Conservation (phyloP, 2,113 vertebrate species). For the Lampris incognitus region DNA sequence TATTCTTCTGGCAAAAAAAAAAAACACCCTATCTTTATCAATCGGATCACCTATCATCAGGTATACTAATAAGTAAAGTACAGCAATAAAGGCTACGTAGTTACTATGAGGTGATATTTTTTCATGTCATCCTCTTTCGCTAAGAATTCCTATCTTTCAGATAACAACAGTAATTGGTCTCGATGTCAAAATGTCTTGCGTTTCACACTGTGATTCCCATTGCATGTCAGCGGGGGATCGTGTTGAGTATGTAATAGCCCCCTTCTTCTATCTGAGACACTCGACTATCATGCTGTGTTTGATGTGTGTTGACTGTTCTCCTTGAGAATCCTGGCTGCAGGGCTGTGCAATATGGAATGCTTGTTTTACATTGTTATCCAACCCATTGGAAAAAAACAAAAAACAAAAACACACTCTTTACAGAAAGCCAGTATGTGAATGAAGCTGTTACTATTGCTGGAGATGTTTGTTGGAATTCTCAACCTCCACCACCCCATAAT, state of each 20-base stretch:
- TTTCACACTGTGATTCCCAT: constrained; percentile 5
- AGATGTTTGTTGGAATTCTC: constrained; percentile 45
- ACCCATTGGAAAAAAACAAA: neutral
- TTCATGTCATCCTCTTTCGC: neutral
- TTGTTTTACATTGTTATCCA: constrained; percentile 29
- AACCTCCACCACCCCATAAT: constrained; percentile 51
- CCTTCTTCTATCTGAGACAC: neutral
- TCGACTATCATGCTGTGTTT: constrained; percentile 5
- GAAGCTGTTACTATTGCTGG: constrained; percentile 28
- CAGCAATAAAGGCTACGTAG: neutral
- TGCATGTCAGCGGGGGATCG: neutral
- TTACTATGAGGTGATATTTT: neutral
- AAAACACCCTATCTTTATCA: no score
- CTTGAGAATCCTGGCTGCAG: constrained; percentile 24
- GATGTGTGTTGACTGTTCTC: constrained; percentile 7
- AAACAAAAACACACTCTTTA: constrained; percentile 13
- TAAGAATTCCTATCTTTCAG: neutral
- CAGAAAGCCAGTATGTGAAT: constrained; percentile 36
- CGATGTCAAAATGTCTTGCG: neutral
- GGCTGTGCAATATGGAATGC: constrained; percentile 7
- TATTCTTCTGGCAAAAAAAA: no score
- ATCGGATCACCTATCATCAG: neutral
- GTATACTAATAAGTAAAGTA: neutral
- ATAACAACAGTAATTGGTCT: neutral
- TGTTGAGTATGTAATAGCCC: neutral